Conservation (phyloP, 2,113 vertebrate genomes). For the Dascyllus trimaculatus region DNA sequence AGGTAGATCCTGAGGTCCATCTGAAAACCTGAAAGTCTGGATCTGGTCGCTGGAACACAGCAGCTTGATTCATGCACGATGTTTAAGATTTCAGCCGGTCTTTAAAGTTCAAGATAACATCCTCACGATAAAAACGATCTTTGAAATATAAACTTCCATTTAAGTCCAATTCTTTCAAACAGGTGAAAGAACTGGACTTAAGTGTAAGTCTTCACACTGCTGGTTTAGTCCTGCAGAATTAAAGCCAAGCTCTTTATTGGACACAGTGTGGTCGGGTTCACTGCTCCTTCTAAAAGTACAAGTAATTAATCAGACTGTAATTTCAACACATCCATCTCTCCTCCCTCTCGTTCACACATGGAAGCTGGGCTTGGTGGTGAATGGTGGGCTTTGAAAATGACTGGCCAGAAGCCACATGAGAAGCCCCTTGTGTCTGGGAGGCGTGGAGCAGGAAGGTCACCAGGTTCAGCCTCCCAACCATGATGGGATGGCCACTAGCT, state of each 20-base stretch:
- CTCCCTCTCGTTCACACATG: slow-evolving; percentile 38
- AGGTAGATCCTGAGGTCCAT: no score
- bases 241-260: slow-evolving; percentile 45
- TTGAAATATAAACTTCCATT: no score
- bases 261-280: slow-evolving; percentile 53
- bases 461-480: slow-evolving; percentile 69
- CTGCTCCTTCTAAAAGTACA: slow-evolving; percentile 50
- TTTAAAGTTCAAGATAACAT: not conserved
- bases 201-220: slow-evolving; percentile 27
- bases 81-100: no score
- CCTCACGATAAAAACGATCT: not conserved
- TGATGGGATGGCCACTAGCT: slow-evolving; percentile 51
- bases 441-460: slow-evolving; percentile 73
- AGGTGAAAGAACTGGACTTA: no score
- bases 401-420: slow-evolving; percentile 78
- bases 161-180: not conserved
- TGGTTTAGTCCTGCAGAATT: slow-evolving; percentile 36
- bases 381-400: slow-evolving; percentile 79
- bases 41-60: no score
- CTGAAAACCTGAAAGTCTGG: no score
- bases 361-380: slow-evolving; percentile 58
- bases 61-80: no score
- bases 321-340: slow-evolving; percentile 68
- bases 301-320: slow-evolving; percentile 71
- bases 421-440: slow-evolving; percentile 76